These are phyloP conservation scores for Tipula lateralis DNA, from an alignment of 2,888 invertebrate genomes.

Conservation along the genomic window DNA sequence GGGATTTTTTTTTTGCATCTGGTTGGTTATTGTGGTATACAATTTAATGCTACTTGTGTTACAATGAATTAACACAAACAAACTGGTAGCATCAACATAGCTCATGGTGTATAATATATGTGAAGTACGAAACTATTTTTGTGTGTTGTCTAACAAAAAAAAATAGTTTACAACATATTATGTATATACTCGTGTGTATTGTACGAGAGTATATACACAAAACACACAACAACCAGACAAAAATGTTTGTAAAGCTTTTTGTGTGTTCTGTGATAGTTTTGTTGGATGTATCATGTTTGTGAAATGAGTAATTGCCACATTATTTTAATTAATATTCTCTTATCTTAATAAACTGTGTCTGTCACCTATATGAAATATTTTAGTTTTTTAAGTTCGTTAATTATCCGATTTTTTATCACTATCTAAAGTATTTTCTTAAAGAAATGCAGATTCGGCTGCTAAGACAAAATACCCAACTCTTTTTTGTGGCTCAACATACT, in stretches of 20 bases:
- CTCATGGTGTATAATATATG: not conserved
- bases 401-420: not conserved
- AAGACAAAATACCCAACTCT: no score
- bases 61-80: not conserved
- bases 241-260: not conserved
- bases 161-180: not conserved
- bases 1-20: not conserved
- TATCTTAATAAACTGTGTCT: not conserved
- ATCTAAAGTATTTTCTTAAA: no score
- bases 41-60: conserved; percentile 1
- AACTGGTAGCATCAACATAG: not conserved
- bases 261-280: not conserved
- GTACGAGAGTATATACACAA: no score
- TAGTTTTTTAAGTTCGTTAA: not conserved
- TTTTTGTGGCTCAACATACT: no score
- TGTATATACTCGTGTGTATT: no score
- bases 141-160: not conserved
- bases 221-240: not conserved
- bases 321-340: not conserved
- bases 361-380: not conserved
- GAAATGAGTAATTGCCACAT: not conserved
- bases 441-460: no score
- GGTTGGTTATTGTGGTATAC: not conserved
- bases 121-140: not conserved
- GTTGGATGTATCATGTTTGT: not conserved